Evolutionary conservation across 2,797 vertebrate genomes (phyloP).

Genomic region (Knipowitschia caucasica): DNA sequence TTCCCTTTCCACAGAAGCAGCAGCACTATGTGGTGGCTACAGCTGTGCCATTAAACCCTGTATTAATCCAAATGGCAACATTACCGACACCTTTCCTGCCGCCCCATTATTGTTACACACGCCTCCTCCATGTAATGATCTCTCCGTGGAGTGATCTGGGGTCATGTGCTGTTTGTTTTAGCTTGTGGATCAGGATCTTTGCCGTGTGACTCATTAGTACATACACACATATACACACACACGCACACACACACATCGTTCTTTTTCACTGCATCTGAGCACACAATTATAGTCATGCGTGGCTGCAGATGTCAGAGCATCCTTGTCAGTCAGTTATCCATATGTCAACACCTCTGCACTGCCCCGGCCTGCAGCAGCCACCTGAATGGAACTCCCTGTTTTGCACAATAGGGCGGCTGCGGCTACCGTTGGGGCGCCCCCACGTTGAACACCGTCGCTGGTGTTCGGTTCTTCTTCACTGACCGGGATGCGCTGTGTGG

Average conservation of each 20-base stretch:
- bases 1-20: too few relatives aligned
- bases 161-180: background rate
- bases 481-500: constrained; percentile 53
- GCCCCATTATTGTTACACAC: too few relatives aligned
- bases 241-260: constrained; percentile 34
- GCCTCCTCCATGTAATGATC: too few relatives aligned
- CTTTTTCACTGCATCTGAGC: constrained; percentile 31
- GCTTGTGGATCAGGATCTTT: constrained; percentile 30
- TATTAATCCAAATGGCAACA: too few relatives aligned
- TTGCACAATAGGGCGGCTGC: constrained; percentile 59
- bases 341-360: constrained; percentile 67
- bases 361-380: constrained; percentile 61
- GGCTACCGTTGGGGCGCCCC: constrained; percentile 39
- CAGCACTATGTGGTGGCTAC: too few relatives aligned
- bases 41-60: too few relatives aligned
- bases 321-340: constrained; percentile 52
- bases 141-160: background rate
- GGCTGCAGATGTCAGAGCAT: constrained; percentile 64
- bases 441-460: constrained; percentile 26
- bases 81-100: too few relatives aligned
- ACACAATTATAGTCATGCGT: constrained; percentile 63
- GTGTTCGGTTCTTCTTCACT: constrained; percentile 73
- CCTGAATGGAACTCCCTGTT: constrained; percentile 63
- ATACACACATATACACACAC: constrained; percentile 17
- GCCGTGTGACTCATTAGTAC: constrained; percentile 35